phyloP scores from a whole-genome alignment of 2,888 invertebrate species.

The Lordiphosa andalusiaca region DNA sequence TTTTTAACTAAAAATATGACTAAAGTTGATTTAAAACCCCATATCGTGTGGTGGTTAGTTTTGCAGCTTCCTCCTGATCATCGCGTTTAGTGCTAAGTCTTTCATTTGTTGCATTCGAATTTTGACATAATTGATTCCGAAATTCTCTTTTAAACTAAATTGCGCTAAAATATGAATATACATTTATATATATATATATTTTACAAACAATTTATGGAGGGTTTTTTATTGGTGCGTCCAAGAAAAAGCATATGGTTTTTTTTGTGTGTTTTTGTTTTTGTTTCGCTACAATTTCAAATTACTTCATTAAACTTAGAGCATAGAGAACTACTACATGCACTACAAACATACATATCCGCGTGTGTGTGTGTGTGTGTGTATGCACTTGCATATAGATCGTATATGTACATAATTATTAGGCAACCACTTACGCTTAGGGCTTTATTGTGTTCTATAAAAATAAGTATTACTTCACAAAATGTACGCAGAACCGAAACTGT shows the following conservation, averaged over 20 bases:
- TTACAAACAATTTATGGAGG: conserved; percentile 53
- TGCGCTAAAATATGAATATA: conserved; percentile 51
- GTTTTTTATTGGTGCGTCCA: conserved; percentile 29
- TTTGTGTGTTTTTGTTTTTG: conserved; percentile 23
- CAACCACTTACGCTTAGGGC: conserved; percentile 64
- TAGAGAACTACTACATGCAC: conserved; percentile 56
- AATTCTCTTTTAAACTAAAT: conserved; percentile 46
- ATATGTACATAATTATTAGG: conserved; percentile 70
- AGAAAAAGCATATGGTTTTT: conserved; percentile 31
- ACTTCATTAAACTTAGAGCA: conserved; percentile 59
- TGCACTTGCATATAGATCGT: conserved; percentile 41
- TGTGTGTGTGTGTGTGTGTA: conserved; percentile 28
- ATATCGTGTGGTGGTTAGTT: conserved; percentile 3
- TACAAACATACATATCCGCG: conserved; percentile 28
- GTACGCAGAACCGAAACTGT: conserved; percentile 64
- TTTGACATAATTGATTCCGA: conserved; percentile 39
- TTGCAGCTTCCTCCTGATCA: conserved; percentile 10
- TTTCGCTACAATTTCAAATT: conserved; percentile 58
- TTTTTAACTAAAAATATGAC: conserved; percentile 64
- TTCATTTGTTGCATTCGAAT: conserved; percentile 56
- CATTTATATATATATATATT: too few relatives aligned
- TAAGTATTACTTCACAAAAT: conserved; percentile 43
- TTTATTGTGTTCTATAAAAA: conserved; percentile 50
- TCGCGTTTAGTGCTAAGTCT: conserved; percentile 55
- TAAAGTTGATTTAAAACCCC: conserved; percentile 48